Conservation (phyloP, 2,797 vertebrate genomes). For the Tapera naevia region DNA sequence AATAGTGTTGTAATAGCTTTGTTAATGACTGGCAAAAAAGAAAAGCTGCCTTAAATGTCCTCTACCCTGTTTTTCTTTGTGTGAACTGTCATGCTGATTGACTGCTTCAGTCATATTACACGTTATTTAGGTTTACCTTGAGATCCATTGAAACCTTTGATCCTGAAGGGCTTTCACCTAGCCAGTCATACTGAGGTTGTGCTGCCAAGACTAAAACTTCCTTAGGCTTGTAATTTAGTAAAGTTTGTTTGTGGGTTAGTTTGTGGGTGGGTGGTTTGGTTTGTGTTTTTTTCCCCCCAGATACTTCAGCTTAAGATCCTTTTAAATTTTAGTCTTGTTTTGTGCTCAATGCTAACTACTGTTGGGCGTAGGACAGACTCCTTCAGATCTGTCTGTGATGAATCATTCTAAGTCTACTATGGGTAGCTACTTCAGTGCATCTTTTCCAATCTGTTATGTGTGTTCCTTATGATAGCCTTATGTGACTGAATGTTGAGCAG, state of each 20-base stretch:
- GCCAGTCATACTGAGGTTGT: not conserved
- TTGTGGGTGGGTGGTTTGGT: too few relatives aligned
- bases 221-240: not conserved
- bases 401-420: not conserved
- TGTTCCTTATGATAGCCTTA: not conserved
- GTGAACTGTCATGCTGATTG: not conserved
- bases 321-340: not conserved
- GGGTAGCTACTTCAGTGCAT: not conserved
- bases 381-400: not conserved
- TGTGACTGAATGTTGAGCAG: not conserved
- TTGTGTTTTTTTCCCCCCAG: not conserved
- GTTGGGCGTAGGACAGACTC: not conserved
- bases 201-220: not conserved
- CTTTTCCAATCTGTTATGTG: not conserved
- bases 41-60: not conserved
- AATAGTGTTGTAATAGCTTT: not conserved
- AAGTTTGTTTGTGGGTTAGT: not conserved
- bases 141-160: not conserved
- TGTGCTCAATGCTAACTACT: not conserved
- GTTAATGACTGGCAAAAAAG: not conserved
- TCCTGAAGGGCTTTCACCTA: not conserved
- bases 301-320: not conserved
- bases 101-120: not conserved
- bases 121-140: not conserved
- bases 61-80: not conserved